Evolutionary conservation across 1,140 invertebrate genomes (phyloP).

Genomic region (Amphibalanus amphitrite): DNA sequence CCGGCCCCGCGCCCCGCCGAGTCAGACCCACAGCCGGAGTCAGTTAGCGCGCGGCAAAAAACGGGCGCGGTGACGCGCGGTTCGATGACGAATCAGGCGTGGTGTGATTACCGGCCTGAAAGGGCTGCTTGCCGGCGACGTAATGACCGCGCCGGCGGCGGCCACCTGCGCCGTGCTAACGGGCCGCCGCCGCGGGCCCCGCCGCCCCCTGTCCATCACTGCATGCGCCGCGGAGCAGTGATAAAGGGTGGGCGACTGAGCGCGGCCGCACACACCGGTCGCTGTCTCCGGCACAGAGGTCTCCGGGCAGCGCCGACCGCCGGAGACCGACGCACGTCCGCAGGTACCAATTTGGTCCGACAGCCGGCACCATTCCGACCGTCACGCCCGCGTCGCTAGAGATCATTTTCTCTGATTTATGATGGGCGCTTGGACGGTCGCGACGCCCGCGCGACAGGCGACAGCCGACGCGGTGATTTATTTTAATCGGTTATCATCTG

Average conservation of each 20-base stretch:
- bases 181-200: too few relatives aligned
- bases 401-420: background rate
- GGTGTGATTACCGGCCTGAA: background rate
- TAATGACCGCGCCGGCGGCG: background rate
- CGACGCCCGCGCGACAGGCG: background rate
- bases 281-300: background rate
- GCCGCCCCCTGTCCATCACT: background rate
- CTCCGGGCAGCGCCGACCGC: too few relatives aligned
- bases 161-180: background rate
- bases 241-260: background rate
- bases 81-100: background rate
- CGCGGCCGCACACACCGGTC: background rate
- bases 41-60: background rate
- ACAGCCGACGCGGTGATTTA: background rate
- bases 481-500: slow-evolving; percentile 1
- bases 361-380: background rate
- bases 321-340: background rate
- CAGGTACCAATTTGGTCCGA: background rate
- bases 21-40: background rate
- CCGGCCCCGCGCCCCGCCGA: too few relatives aligned
- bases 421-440: background rate
- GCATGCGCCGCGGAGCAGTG: background rate
- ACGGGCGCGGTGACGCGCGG: background rate
- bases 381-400: background rate
- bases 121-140: background rate